These are phyloP conservation scores for Brachyhypopomus occidentalis DNA, from an alignment of 2,113 vertebrate species.

Conservation along the genomic window DNA sequence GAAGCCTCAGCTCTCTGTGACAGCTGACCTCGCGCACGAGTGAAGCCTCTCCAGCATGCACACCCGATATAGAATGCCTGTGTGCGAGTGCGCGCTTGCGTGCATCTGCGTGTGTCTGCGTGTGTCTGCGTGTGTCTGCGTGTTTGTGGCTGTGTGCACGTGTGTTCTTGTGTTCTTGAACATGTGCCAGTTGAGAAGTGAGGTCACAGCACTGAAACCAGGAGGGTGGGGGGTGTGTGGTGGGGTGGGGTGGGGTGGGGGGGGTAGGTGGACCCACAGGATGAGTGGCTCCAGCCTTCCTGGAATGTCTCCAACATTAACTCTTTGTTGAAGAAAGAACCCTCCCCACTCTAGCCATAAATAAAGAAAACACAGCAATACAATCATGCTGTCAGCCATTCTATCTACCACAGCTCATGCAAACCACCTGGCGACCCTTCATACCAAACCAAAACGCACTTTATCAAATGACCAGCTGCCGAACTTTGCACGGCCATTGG, in stretches of 20 bases:
- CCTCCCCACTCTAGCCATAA: background rate
- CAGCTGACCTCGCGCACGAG: slow-evolving; percentile 49
- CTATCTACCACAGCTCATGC: background rate
- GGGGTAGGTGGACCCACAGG: slow-evolving; percentile 37
- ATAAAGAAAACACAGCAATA: background rate
- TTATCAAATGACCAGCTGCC: background rate
- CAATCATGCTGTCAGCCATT: background rate
- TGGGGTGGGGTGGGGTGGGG: background rate
- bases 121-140: slow-evolving; percentile 16
- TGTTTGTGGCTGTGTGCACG: slow-evolving; percentile 34
- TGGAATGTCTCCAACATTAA: slow-evolving; percentile 48
- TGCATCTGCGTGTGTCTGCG: slow-evolving; percentile 4
- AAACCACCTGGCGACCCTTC: background rate
- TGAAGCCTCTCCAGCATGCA: slow-evolving; percentile 57
- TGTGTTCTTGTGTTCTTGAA: slow-evolving; percentile 49
- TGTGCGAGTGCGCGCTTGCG: background rate
- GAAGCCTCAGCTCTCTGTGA: slow-evolving; percentile 31
- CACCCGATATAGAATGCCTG: slow-evolving; percentile 34
- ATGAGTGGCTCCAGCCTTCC: slow-evolving; percentile 38
- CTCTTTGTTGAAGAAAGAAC: slow-evolving; percentile 42
- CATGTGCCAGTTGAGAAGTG: slow-evolving; percentile 52
- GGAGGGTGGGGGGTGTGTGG: too few species aligned
- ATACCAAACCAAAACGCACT: background rate
- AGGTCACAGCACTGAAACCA: slow-evolving; percentile 50
- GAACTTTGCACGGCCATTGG: slow-evolving; percentile 25